Evolutionary conservation across 2,888 invertebrate species (phyloP).

Genomic region (Nomada hirtipes): DNA sequence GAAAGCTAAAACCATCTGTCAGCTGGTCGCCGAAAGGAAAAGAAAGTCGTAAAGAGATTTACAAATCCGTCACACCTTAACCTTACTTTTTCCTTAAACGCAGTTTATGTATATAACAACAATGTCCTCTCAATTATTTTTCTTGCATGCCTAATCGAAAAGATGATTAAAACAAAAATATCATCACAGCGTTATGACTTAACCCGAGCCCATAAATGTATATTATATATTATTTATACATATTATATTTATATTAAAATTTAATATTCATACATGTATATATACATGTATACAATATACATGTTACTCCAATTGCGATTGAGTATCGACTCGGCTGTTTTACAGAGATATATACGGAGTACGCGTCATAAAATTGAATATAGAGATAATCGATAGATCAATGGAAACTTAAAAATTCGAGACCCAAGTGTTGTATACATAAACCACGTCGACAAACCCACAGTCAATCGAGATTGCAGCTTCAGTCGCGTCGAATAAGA

Average conservation of each 20-base stretch:
- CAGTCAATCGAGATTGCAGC: constrained; percentile 2
- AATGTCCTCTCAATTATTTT: background rate
- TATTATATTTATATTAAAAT: no score
- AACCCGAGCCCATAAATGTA: background rate
- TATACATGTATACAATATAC: no score
- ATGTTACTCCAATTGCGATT: no score
- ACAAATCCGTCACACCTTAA: background rate
- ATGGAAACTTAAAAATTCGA: background rate
- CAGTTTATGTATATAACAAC: background rate
- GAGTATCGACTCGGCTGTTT: background rate
- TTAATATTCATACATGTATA: no score
- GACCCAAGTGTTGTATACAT: background rate
- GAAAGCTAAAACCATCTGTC: constrained; percentile 6
- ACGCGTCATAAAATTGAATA: background rate
- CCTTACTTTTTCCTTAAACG: background rate
- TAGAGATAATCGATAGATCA: background rate
- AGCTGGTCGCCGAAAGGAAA: background rate
- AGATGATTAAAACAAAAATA: background rate
- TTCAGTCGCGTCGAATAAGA: constrained; percentile 1
- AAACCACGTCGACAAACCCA: background rate
- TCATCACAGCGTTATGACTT: background rate
- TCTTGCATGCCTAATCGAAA: background rate
- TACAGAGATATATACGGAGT: background rate
- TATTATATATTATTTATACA: no score
- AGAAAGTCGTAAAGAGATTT: background rate